Evolutionary conservation across 2,797 vertebrate genomes (phyloP).

Genomic region (Todus mexicanus): DNA sequence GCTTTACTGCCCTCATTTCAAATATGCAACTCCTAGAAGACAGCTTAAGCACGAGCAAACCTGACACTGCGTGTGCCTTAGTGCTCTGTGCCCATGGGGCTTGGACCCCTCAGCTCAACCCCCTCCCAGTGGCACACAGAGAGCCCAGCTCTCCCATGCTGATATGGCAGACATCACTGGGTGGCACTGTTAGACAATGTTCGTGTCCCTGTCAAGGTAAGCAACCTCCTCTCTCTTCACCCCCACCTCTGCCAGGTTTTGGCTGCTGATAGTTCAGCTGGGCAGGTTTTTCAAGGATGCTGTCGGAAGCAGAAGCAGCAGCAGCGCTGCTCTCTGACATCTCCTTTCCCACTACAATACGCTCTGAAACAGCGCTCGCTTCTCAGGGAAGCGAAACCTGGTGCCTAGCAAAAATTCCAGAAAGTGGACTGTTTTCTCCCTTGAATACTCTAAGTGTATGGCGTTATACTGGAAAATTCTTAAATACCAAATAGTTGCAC

Average conservation of each 20-base stretch:
- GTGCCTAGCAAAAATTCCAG: background rate
- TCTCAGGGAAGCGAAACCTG: background rate
- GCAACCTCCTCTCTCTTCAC: background rate
- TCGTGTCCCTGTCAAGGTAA: slow-evolving; percentile 30
- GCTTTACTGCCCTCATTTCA: background rate
- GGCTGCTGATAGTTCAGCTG: background rate
- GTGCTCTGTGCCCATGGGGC: rapidly evolving
- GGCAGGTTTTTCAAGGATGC: background rate
- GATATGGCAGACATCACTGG: slow-evolving; percentile 56
- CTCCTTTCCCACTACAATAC: background rate
- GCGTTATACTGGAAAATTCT: background rate
- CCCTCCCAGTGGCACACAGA: rapidly evolving
- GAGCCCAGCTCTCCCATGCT: background rate
- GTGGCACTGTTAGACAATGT: slow-evolving; percentile 58
- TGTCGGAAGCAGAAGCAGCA: background rate
- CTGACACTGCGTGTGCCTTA: rapidly evolving
- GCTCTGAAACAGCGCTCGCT: rapidly evolving
- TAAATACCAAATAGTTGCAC: background rate
- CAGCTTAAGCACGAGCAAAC: rapidly evolving
- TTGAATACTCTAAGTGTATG: background rate
- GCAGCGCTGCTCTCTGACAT: rapidly evolving
- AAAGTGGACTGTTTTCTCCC: background rate
- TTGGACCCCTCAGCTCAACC: background rate
- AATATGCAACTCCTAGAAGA: rapidly evolving
- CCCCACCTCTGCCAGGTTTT: background rate